Evolutionary conservation across 37 sponge, comb jelly and placozoan genomes (phyloP), one percentile per base, ranked within the genome.

Genomic region (Chondrosia reniformis): DNA sequence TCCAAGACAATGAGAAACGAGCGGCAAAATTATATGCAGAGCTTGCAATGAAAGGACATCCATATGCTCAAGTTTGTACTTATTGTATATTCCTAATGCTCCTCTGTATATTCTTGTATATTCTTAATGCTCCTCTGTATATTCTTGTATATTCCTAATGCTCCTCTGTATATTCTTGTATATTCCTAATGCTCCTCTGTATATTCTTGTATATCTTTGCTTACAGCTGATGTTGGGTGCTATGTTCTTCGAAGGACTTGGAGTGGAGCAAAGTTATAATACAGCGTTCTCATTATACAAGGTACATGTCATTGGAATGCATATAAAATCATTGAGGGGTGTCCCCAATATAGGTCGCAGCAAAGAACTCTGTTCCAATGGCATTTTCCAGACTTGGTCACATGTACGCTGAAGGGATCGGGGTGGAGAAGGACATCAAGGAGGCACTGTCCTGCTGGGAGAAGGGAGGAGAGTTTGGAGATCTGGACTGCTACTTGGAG

Each of bases 11-110:
- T 34, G 33, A 36, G 62, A 42, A 61, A 15, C 76, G 56, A 65
- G 86, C 93, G 1, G 89, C 84, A 3, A 37, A 73, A n/a, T 28
- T 95, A 13, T 75, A 88, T 32, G 84, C 79, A 45, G 89, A 94
- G 25, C 81, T 94, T 30, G 69, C 95, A 58, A 79, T 87, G 84
- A 82, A 87, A 55, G 95, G 86, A 21, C 93, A 94, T 62, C 95
- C 95, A 13, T 94, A 94, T 90, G 93, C 95, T 43, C 95, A 94
- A 72, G 93, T 93, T 17, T 6, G 55, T 27, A n/a, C n/a, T 5
- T n/a, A 21, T 7, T 10, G 12, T 63, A 17, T 63, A 33, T 42
- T n/a, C n/a, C n/a, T n/a, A n/a, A n/a, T n/a, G n/a, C n/a, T n/a
- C n/a, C n/a, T n/a, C n/a, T 71, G 21, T 12, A 34, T 40, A 27